These are phyloP conservation scores for Corydoras sp. DNA, from an alignment of 2,113 vertebrate genomes.

Conservation along the genomic window DNA sequence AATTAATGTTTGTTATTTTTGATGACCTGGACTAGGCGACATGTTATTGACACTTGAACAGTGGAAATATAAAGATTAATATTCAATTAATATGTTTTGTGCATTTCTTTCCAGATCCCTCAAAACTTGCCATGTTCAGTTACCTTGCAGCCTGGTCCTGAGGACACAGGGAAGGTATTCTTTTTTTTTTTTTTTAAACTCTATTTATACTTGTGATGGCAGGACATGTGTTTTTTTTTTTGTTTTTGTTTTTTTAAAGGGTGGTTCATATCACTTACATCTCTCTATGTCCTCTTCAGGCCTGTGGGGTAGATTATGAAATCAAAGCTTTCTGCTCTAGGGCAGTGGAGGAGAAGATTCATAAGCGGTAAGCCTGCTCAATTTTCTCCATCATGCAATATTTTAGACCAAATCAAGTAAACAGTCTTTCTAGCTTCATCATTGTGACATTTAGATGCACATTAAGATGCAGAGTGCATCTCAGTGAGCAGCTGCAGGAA, in stretches of 20 bases:
- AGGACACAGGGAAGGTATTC: conserved; percentile 86
- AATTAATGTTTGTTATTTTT: background rate
- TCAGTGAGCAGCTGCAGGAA: background rate
- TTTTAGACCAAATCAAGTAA: background rate
- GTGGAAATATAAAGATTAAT: no score
- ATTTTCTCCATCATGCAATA: background rate
- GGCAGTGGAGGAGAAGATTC: conserved; percentile 85
- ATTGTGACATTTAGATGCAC: background rate
- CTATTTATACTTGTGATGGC: background rate
- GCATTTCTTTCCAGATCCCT: conserved; percentile 70
- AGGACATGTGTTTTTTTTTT: background rate
- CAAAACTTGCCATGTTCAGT: conserved; percentile 88
- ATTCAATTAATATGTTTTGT: background rate
- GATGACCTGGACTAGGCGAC: no score
- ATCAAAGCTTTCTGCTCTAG: conserved; percentile 89
- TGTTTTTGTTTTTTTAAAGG: background rate
- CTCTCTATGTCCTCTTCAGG: conserved; percentile 56
- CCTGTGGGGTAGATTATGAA: conserved; percentile 89
- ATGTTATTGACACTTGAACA: no score
- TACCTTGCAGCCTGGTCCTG: conserved; percentile 85
- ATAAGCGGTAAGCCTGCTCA: conserved; percentile 72
- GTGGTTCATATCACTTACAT: background rate
- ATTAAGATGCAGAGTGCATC: background rate
- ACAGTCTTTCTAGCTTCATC: background rate
- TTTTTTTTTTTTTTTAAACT: background rate